Evolutionary conservation across 2,888 invertebrate species (phyloP), one percentile per base, ranked within the genome.

Genomic region (Polydrusus cervinus): DNA sequence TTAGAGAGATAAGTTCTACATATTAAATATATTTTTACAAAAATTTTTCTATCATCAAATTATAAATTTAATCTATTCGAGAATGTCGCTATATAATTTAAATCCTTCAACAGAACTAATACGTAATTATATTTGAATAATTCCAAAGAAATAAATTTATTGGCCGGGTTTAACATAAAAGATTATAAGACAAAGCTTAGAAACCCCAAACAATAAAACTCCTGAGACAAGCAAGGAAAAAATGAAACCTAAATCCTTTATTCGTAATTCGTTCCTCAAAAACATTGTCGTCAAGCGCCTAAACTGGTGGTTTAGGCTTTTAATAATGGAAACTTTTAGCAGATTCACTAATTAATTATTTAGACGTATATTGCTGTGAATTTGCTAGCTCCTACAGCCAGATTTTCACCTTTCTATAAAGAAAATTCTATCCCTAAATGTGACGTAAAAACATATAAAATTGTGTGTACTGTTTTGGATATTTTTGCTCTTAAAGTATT

Each of bases 161-260:
- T n/a, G 45, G 40, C 40, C n/a, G n/a, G n/a, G n/a, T n/a, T 1
- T 16, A 49, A 14, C 16, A 16, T 49, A 51, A 51, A 51, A 10
- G 10, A 51, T 3, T 11, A 2, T 20, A 10, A 51, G 20, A 51
- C 51, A 51, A 51, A 20, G 20, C 51, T 20, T n/a, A 13, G 51
- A 10, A 51, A 51, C 18, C 10, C 18, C n/a, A 20, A 20, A 51
- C 51, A 51, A 51, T 51, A 20, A 51, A 10, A 51, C 20, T 51
- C 51, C 20, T 18, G 10, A 11, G 20, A 20, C 11, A 51, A 20
- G 20, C 10, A 51, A 51, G 20, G 51, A 51, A 51, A 18, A 51
- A 51, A 51, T 51, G 18, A 51, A 20, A 51, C 20, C 20, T 9
- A 20, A 25, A 25, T 25, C 25, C n/a, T n/a, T n/a, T n/a, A n/a